These are phyloP conservation scores for Apus apus DNA, from an alignment of 2,113 vertebrate species.

Conservation along the genomic window DNA sequence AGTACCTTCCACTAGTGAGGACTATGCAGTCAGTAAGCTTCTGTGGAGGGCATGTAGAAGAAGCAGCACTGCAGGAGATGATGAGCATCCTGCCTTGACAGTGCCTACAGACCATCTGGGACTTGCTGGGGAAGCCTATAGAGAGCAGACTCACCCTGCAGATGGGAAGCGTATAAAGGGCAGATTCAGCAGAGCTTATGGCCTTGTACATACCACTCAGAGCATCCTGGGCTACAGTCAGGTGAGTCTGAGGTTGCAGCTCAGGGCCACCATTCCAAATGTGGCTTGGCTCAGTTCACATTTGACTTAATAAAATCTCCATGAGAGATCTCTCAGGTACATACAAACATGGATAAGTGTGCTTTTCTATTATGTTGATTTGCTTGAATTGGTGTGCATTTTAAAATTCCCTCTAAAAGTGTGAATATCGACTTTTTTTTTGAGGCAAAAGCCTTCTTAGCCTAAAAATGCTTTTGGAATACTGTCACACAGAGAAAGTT, in stretches of 20 bases:
- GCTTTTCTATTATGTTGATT: neutral
- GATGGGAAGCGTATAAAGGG: neutral
- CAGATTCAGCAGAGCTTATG: neutral
- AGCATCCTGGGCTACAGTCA: neutral
- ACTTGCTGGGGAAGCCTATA: neutral
- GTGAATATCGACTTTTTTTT: slow-evolving; percentile 39
- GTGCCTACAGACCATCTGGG: neutral
- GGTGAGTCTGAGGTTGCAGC: neutral
- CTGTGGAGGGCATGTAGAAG: accelerated
- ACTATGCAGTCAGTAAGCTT: neutral
- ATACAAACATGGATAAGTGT: neutral
- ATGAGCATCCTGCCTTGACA: neutral
- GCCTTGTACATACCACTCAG: neutral
- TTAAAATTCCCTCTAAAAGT: neutral
- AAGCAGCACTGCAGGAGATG: neutral
- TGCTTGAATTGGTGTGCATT: neutral
- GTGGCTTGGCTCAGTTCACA: neutral
- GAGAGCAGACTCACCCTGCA: neutral
- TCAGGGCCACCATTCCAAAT: accelerated
- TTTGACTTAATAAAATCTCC: neutral
- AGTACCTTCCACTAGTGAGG: neutral
- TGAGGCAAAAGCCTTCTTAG: slow-evolving; percentile 47
- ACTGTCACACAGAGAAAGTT: slow-evolving; percentile 31
- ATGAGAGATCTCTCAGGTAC: neutral
- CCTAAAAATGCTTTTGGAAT: slow-evolving; percentile 49